Evolutionary conservation across 2,888 invertebrate genomes (phyloP), one percentile per base, ranked within the genome.

Genomic region (Polydrusus cervinus): DNA sequence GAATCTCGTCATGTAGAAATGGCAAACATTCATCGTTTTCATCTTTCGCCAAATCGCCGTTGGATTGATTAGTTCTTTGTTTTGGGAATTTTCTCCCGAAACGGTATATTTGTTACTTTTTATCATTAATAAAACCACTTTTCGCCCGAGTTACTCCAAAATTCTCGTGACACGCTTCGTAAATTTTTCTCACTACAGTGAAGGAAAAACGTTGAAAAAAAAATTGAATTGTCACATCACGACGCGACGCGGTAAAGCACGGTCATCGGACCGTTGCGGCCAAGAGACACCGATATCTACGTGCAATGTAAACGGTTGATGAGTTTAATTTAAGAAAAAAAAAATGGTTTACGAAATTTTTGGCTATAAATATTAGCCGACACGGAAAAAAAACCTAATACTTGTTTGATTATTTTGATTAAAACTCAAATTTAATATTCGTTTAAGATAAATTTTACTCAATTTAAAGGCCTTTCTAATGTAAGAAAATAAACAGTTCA

Each of bases 261-360:
- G 78, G 75, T 67, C 76, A 75, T 45, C 62, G 64, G 51, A 74
- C 64, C 71, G 79, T 80, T 78, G 71, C 80, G 72, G 72, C 71
- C 75, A 77, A 65, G 74, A 73, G 65, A 75, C 78, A 74, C 40
- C 6, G 16, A 65, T 77, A n/a, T n/a, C n/a, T n/a, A 80, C 79
- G 77, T 78, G 80, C 75, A 71, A 71, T 70, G 71, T 78, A 66
- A 77, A 80, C 79, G 79, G 76, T 80, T 71, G 70, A 67, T 71
- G 67, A 77, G 49, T 78, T 78, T 65, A 64, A 72, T 77, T 78
- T 74, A 65, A 73, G 67, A 43, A 51, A 55, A 67, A 49, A 20
- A 45, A 45, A n/a, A 45, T 10, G 13, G 40, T n/a, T 45, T 45
- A 45, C 34, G 10, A 34, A 9, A 34, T 34, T 34, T 25, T 25